Conservation (phyloP, 1,140 invertebrate genomes). For the Anadara kagoshimensis region DNA sequence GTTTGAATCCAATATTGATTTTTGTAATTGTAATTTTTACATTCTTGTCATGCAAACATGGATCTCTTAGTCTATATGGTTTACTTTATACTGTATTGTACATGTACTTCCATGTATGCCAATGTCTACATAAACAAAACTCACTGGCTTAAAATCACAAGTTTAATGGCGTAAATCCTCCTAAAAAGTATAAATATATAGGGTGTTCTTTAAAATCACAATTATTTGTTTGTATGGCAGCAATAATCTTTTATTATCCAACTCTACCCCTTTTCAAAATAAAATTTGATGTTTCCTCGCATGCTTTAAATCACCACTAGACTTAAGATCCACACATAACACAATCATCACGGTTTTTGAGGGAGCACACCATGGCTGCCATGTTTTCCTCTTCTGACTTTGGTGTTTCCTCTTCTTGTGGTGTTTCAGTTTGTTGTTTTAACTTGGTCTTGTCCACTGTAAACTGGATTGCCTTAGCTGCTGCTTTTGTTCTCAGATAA, state of each 20-base stretch:
- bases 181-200: too few species aligned
- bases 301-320: neutral
- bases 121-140: too few species aligned
- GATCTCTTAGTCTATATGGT: too few species aligned
- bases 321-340: slow-evolving; percentile 77
- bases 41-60: too few species aligned
- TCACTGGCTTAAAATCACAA: too few species aligned
- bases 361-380: slow-evolving; percentile 89
- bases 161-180: too few species aligned
- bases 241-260: neutral
- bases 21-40: too few species aligned
- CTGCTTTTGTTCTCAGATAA: slow-evolving; percentile 97
- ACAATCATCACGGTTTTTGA: slow-evolving; percentile 94
- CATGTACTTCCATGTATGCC: too few species aligned
- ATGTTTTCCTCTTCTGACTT: slow-evolving; percentile 75
- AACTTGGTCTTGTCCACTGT: slow-evolving; percentile 95
- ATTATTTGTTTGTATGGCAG: too few species aligned
- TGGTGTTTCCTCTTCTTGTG: slow-evolving; percentile 12
- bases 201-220: too few species aligned
- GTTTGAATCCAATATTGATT: too few species aligned
- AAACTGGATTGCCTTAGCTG: slow-evolving; percentile 97
- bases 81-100: too few species aligned
- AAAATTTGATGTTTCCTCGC: neutral
- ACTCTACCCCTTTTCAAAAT: neutral
- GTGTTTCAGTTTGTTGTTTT: slow-evolving; percentile 29